A percentile compares a stretch with the other conserved stretches of the same genome.
phyloP scores from a whole-genome alignment of 2,888 invertebrate genomes.

The Adelphocoris suturalis region DNA sequence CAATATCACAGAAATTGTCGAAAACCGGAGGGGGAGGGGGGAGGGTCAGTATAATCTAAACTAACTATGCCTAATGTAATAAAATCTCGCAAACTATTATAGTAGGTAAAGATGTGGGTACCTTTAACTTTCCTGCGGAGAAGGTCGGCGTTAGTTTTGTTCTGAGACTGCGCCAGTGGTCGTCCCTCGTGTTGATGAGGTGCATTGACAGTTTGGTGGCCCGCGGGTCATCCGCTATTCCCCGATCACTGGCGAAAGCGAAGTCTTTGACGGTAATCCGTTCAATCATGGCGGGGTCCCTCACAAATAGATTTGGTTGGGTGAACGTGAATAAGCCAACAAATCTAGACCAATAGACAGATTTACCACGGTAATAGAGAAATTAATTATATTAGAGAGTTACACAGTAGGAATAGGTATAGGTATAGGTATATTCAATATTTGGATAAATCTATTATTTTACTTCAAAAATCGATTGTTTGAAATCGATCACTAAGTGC shows the following conservation, averaged over 20 bases:
- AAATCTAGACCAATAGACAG: conserved; percentile 77
- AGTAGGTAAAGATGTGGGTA: not conserved
- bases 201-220: conserved; percentile 78
- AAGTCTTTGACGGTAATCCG: conserved; percentile 79
- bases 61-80: too few relatives aligned
- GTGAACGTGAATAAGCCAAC: conserved; percentile 80
- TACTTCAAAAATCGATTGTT: too few relatives aligned
- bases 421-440: too few relatives aligned
- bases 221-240: conserved; percentile 78
- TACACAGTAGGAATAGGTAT: too few relatives aligned
- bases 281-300: conserved; percentile 80
- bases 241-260: conserved; percentile 79
- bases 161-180: conserved; percentile 81
- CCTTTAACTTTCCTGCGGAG: conserved; percentile 80
- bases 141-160: conserved; percentile 81
- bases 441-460: too few relatives aligned
- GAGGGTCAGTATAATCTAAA: too few relatives aligned
- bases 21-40: too few relatives aligned
- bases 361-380: too few relatives aligned
- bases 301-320: conserved; percentile 79
- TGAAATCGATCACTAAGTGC: too few relatives aligned
- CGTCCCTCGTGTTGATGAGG: conserved; percentile 79
- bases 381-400: too few relatives aligned
- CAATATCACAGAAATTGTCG: too few relatives aligned
- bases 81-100: too few relatives aligned